Evolutionary conservation across 2,113 vertebrate genomes (phyloP).

Genomic region (Chamaetylas fuelleborni): DNA sequence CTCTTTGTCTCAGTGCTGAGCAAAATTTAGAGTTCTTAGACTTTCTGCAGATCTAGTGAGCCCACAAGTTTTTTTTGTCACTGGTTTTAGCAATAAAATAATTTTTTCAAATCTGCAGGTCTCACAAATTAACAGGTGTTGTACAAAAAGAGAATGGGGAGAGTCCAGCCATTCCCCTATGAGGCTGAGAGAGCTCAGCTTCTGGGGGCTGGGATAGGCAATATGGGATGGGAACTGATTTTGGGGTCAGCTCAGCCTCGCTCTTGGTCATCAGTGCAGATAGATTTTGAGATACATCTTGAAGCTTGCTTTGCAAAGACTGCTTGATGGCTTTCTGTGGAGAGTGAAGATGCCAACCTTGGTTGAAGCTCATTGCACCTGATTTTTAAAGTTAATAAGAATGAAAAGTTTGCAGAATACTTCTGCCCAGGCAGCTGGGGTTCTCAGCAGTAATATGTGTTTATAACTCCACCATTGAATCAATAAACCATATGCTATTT

Average conservation of each 20-base stretch:
- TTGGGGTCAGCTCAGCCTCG: not conserved
- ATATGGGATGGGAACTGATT: not conserved
- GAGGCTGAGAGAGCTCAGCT: not conserved
- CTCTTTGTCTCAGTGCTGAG: not conserved
- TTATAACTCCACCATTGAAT: conserved; percentile 43
- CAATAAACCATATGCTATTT: conserved; percentile 50
- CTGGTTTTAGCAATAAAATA: not conserved
- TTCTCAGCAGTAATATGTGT: conserved; percentile 17
- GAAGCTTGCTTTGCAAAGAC: not conserved
- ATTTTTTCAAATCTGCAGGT: not conserved
- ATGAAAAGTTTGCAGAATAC: not conserved
- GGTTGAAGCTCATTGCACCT: conserved; percentile 10
- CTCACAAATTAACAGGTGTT: not conserved
- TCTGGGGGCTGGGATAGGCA: not conserved
- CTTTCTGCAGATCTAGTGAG: not conserved
- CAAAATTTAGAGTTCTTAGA: not conserved
- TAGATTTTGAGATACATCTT: not conserved
- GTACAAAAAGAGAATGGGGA: not conserved
- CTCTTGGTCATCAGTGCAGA: not conserved
- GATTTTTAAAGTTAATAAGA: conserved; percentile 37
- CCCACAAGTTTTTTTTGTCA: not conserved
- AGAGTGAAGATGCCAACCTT: not conserved
- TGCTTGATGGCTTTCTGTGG: not conserved
- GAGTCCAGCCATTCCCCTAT: not conserved
- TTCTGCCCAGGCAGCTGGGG: conserved; percentile 35